Base-by-base conservation (phyloP, 2,888 invertebrate genomes). In the Tipula helvola region DNA sequence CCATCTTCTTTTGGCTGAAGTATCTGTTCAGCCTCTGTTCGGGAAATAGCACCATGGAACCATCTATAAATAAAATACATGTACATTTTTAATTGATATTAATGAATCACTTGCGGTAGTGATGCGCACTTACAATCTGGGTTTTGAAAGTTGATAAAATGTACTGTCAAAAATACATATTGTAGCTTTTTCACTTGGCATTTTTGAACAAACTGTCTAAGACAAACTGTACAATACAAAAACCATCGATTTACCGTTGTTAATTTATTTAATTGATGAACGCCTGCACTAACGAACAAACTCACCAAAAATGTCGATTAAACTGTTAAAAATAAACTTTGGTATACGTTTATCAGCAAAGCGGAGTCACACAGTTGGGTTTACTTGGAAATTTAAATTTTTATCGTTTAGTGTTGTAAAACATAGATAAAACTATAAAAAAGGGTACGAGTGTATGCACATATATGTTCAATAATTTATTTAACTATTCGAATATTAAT, bases 21-120 rank as follows among this genome's bases (percentile, higher is more conserved):
- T 88, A 99, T 93, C 89, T 96, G 95, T 92, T 98, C 99, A 0
- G 99, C 98, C 89, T 97, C 96, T 91, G 98, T 98, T 88, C 99
- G 94, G n/a, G 97, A 96, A 91, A 99, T 99, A 91, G 98, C 98
- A 88, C 99, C 98, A 93, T 99, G 98, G 92, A 98, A 98, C 98
- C 98, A 99, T 90, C 97, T 98, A 90, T 12, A 90, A 16, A 52
- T 16, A 52, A n/a, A 16, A 5, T 18, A 1, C 18, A 7, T 5
- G 18, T 18, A 57, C 3, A 5, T 16, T 16, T 18, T 16, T 52
- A 16, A n/a, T 0, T 39, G 4, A n/a, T 57, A 16, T 16, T 16
- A 10, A 71, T 28, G 71, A 71, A 28, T 71, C 71, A 71, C 5
- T 71, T 71, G 8, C 28, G 28, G 28, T 2, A 2, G 52, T 3